Percentiles rank a stretch among this genome's conserved stretches.
Evolutionary conservation across 92 coral and sea anemone species (phyloP).

Genomic region (Palythoa grandiflora): DNA sequence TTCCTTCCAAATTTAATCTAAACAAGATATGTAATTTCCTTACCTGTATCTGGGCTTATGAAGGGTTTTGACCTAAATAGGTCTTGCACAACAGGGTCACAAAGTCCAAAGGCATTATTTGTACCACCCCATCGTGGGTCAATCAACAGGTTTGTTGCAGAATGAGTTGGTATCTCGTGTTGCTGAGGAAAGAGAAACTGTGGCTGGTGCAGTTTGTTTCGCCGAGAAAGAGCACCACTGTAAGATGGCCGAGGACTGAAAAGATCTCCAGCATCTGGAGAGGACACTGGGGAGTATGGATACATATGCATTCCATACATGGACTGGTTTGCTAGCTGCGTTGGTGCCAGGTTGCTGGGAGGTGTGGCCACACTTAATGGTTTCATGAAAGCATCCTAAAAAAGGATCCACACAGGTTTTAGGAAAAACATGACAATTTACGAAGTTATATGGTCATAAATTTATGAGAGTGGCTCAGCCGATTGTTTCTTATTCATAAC

Average conservation of each 20-base stretch:
- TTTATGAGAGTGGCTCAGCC: too few species aligned
- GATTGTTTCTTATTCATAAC: too few species aligned
- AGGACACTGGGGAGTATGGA: conserved; percentile 89
- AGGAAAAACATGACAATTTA: background rate
- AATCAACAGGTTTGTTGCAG: conserved; percentile 74
- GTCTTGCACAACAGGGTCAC: conserved; percentile 55
- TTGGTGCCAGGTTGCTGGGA: conserved; percentile 91
- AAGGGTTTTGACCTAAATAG: conserved; percentile 20
- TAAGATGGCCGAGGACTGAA: conserved; percentile 86
- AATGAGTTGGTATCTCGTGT: conserved; percentile 43
- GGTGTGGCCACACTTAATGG: conserved; percentile 86
- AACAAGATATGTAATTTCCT: background rate
- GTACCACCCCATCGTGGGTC: conserved; percentile 91
- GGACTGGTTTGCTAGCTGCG: conserved; percentile 79
- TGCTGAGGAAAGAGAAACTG: conserved; percentile 45
- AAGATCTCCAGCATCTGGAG: conserved; percentile 77
- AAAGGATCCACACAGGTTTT: background rate
- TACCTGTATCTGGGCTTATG: conserved; percentile 27
- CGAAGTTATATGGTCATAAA: too few species aligned
- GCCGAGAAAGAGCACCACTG: conserved; percentile 70
- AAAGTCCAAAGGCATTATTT: conserved; percentile 72
- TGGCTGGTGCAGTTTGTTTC: conserved; percentile 55
- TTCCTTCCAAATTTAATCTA: background rate
- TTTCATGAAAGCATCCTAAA: conserved; percentile 43
- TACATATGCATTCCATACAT: conserved; percentile 78